Evolutionary conservation across 2,888 invertebrate species (phyloP), one percentile per base, ranked within the genome.

Genomic region (Carcina quercana): DNA sequence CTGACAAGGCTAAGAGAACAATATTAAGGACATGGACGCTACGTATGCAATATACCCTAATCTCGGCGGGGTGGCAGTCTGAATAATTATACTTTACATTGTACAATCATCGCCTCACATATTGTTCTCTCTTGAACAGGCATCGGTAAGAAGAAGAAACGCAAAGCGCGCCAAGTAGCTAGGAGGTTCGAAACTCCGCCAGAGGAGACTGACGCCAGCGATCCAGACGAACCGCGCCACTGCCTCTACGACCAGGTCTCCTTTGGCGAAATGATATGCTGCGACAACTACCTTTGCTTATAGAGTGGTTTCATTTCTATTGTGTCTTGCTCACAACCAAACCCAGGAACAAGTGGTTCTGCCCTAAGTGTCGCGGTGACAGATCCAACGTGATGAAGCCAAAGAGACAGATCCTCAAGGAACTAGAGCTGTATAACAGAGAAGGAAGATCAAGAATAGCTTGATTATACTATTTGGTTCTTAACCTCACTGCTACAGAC

Each of bases 221-320:
- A 98, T 76, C 97, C 97, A 0, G 96, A 98, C 67, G 98, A 98
- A 70, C 97, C 97, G 0, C 95, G 96, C 0, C 98, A 98, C 68
- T 98, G 98, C 75, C 88, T 97, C 15, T 98, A 97, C 73, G 96
- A 97, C 80, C 93, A 88, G 70, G 95, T 96, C 57, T 97, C 97
- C 0, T 98, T 95, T 61, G 98, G 98, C 28, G 98, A 98, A 75
- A 98, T 98, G 98, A 97, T 98, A 53, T 91, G 97, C 40, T 98
- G 98, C 70, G 98, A 98, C 83, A 98, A 98, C 71, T 96, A 97
- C 63, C 86, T 95, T 35, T 98, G 98, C 94, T 94, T 13, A 97
- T 98, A 43, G 98, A 98, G 74, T 98, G 98, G 98, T 98, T 97
- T 80, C 98, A 98, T 68, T 98, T 98, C 74, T 94, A 95, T 0